Base-by-base conservation (phyloP, 2,113 vertebrate genomes). In the Nothobranchius furzeri region DNA sequence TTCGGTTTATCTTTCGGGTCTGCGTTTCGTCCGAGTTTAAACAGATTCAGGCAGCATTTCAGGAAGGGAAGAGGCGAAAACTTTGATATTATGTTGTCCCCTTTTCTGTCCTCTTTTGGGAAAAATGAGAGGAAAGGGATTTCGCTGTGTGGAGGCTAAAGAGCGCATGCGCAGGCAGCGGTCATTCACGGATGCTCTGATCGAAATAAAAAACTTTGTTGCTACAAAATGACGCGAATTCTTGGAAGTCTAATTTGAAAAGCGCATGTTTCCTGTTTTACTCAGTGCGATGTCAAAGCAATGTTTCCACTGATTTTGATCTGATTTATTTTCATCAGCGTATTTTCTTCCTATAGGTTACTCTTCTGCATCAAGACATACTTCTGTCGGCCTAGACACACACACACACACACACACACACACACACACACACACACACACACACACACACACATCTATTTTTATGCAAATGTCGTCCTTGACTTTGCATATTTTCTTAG, bases 81-180 rank as follows among this genome's bases (percentile, higher is more conserved):
- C 14, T 7, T n/a, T 48, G 25, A 11, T n/a, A 7, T 3, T 17
- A 40, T 15, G 12, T 4, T 12, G 2, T 9, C 3, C 0, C 75
- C 73, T 73, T 68, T 61, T 40, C 15, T 49, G 46, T 49, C 48
- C 60, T 72, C 76, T 83, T 80, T 85, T 60, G 45, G 49, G 47
- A 83, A 78, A 77, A 71, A 79, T 68, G 75, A 76, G 61, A 83
- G 83, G 85, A 84, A 79, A 85, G 68, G 62, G 78, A 59, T 71
- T 78, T 75, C 50, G 54, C 66, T 62, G 83, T 62, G 79, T 3
- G n/a, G 35, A 59, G 71, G 62, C 64, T 1, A 6, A 6, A 73
- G 0, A 0, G 83, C 81, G 90, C 90, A 90, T 91, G 90, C 89
- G 88, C 84, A 69, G 14, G 54, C 2, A 6, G 60, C 7, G 15